Evolutionary conservation across 2,888 invertebrate genomes (phyloP).

Genomic region (Ectemnius continuus): DNA sequence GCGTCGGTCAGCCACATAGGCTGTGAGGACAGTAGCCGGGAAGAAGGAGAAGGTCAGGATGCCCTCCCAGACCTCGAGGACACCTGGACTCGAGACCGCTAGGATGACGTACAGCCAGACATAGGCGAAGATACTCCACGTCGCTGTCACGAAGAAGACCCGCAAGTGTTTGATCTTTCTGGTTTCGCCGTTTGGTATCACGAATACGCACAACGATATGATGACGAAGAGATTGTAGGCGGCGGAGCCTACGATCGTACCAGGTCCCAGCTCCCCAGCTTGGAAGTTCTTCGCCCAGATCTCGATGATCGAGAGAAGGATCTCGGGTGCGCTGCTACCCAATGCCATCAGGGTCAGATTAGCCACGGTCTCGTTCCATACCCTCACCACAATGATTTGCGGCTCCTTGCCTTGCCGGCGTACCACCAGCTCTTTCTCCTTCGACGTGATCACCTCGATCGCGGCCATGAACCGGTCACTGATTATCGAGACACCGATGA

Average conservation of each 20-base stretch:
- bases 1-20: slow-evolving; percentile 96
- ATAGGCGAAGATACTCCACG: slow-evolving; percentile 99
- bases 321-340: slow-evolving; percentile 99
- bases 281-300: slow-evolving; percentile 96
- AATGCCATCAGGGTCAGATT: slow-evolving; percentile 99
- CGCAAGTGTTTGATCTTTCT: slow-evolving; percentile 97
- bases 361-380: slow-evolving; percentile 99
- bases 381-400: slow-evolving; percentile 93
- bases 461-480: slow-evolving; percentile 99
- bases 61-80: slow-evolving; percentile 98
- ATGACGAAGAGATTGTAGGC: slow-evolving; percentile 99
- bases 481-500: slow-evolving; percentile 99
- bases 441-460: slow-evolving; percentile 99
- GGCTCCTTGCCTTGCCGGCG: slow-evolving; percentile 92
- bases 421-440: slow-evolving; percentile 96
- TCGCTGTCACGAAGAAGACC: slow-evolving; percentile 98
- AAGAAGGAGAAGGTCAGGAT: slow-evolving; percentile 97
- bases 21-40: slow-evolving; percentile 96
- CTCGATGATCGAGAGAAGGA: slow-evolving; percentile 97
- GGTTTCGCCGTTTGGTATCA: slow-evolving; percentile 94
- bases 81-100: slow-evolving; percentile 90
- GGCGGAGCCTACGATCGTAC: slow-evolving; percentile 99
- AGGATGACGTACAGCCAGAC: slow-evolving; percentile 98
- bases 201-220: slow-evolving; percentile 95
- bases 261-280: slow-evolving; percentile 98